A percentile compares a stretch with the other conserved stretches of the same genome.
These are phyloP conservation scores for Diabrotica balteata DNA, from an alignment of 2,888 invertebrate genomes.

Conservation along the genomic window DNA sequence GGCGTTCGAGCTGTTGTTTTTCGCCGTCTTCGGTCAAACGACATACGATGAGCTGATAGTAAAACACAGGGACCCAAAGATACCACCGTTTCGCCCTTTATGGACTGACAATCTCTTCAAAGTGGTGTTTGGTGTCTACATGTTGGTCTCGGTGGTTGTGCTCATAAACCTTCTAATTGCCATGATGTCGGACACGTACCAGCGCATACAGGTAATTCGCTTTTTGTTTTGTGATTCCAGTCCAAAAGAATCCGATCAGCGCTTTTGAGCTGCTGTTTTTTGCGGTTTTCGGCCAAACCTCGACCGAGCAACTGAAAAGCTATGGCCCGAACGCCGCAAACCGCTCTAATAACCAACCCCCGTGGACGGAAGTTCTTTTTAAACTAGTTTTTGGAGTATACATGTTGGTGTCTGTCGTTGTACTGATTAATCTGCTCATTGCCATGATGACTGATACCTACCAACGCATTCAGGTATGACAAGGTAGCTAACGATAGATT, in stretches of 20 bases:
- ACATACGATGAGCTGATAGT: slow-evolving; percentile 78
- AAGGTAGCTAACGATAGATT: slow-evolving; percentile 37
- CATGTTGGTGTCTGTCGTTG: slow-evolving; percentile 98
- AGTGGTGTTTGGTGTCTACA: slow-evolving; percentile 94
- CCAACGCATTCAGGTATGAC: slow-evolving; percentile 91
- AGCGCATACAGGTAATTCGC: slow-evolving; percentile 92
- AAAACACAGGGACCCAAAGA: slow-evolving; percentile 76
- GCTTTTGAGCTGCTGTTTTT: slow-evolving; percentile 99
- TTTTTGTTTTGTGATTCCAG: slow-evolving; percentile 71
- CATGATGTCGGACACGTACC: slow-evolving; percentile 99
- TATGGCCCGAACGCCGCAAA: slow-evolving; percentile 58
- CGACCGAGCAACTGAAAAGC: slow-evolving; percentile 79
- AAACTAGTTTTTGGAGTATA: slow-evolving; percentile 91
- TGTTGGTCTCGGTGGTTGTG: slow-evolving; percentile 97
- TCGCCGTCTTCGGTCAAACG: slow-evolving; percentile 96
- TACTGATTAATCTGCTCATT: slow-evolving; percentile 98
- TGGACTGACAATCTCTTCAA: slow-evolving; percentile 90
- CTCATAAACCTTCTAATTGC: slow-evolving; percentile 99
- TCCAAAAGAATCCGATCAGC: slow-evolving; percentile 88
- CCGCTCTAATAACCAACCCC: slow-evolving; percentile 66
- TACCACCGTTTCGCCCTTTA: slow-evolving; percentile 74
- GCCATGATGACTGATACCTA: slow-evolving; percentile 99
- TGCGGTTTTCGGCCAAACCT: slow-evolving; percentile 96
- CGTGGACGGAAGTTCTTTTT: slow-evolving; percentile 86
- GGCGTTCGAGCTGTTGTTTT: slow-evolving; percentile 97